Evolutionary conservation across 2,888 invertebrate genomes (phyloP).

Genomic region (Acleris literana): DNA sequence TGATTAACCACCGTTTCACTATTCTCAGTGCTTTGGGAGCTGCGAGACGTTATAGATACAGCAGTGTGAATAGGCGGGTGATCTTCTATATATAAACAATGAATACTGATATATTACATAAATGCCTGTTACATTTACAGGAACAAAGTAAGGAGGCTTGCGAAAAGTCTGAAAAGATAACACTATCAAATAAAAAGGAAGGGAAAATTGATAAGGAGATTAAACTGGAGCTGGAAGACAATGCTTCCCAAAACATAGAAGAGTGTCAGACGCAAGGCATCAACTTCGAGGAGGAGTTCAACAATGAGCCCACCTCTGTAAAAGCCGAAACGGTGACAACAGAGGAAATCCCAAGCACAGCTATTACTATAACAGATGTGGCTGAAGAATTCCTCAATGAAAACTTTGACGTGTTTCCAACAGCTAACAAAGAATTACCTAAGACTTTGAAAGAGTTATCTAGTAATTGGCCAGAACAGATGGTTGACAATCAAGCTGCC

Average conservation of each 20-base stretch:
- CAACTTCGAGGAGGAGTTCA: conserved; percentile 74
- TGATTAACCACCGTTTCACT: no score
- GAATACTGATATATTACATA: no score
- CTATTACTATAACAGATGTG: conserved; percentile 67
- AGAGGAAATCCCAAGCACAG: conserved; percentile 52
- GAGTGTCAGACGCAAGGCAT: conserved; percentile 76
- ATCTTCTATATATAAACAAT: no score
- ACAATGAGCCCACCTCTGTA: conserved; percentile 56
- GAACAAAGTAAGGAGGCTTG: conserved; percentile 42
- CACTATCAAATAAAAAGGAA: conserved; percentile 55
- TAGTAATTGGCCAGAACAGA: conserved; percentile 70
- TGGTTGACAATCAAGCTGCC: conserved; percentile 61
- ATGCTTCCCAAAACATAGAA: conserved; percentile 74
- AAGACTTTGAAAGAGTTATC: conserved; percentile 65
- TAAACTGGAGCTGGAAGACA: conserved; percentile 70
- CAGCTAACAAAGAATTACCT: conserved; percentile 56
- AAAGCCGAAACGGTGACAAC: conserved; percentile 48
- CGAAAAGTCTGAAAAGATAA: conserved; percentile 33
- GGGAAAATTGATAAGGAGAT: conserved; percentile 78
- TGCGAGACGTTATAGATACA: no score
- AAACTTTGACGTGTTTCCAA: conserved; percentile 75
- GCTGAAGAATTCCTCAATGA: conserved; percentile 76
- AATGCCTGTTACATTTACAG: conserved; percentile 43
- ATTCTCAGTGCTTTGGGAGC: no score
- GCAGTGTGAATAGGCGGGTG: no score